Evolutionary conservation across 2,113 vertebrate species (phyloP), one percentile per base, ranked within the genome.

Genomic region (Phalacrocorax carbo): DNA sequence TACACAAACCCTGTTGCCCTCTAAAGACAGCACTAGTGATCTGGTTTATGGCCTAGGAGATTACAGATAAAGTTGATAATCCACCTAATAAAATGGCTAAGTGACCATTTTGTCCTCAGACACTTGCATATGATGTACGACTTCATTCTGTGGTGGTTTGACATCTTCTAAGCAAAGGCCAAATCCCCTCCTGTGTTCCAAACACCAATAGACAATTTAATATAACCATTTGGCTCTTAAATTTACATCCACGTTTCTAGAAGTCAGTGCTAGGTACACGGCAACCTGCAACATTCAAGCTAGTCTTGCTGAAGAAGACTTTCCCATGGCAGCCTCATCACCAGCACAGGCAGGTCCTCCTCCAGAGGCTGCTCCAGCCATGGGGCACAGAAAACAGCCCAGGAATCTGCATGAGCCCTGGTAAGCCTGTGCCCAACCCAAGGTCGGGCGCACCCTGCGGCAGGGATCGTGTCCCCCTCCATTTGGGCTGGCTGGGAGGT

Each of bases 391-490:
- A 32, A 42, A 57, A 61, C 15, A 76, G 42, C 6, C 32, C 65
- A 71, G 57, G 55, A 44, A 18, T 10, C 40, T 16, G 8, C 40
- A 46, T 1, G 0, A 64, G 13, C 32, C 36, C 40, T 22, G 42
- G 11, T 16, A 49, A 89, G 26, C 57, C 51, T 29, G 5, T 34
- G 61, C 48, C 52, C 66, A 49, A 0, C 7, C 52, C 23, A 34
- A 60, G 42, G 15, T 5, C 0, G 3, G 46, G 32, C 9, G 5
- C 55, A 69, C 36, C n/a, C n/a, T 11, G 1, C 0, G 1, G 15
- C 44, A 65, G 51, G 34, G 57, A 60, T 0, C 1, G 19, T 51
- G 55, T 75, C n/a, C 48, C 38, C 13, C 20, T 72, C 32, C 0
- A 0, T 22, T 48, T 72, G 75, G 70, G 40, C 48, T 64, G 81